These are phyloP conservation scores for Kradibia gibbosae DNA, from an alignment of 1,140 invertebrate genomes.

Conservation along the genomic window DNA sequence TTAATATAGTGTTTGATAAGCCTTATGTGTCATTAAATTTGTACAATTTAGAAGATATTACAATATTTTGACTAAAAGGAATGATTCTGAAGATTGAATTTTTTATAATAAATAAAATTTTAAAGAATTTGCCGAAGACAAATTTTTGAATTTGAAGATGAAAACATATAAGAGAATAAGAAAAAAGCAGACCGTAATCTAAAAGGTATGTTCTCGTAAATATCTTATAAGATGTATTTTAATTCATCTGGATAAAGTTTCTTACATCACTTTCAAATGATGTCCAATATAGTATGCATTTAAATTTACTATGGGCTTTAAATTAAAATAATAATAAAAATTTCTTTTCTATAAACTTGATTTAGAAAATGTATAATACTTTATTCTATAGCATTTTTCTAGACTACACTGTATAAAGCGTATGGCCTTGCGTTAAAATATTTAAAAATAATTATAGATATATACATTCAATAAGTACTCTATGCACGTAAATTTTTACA, in stretches of 20 bases:
- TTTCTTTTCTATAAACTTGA: too few species aligned
- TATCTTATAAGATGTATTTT: not conserved
- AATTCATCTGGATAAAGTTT: not conserved
- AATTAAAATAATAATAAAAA: too few species aligned
- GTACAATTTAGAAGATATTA: not conserved
- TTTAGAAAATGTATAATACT: too few species aligned
- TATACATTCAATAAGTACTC: too few species aligned
- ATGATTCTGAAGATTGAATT: not conserved
- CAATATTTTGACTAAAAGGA: not conserved
- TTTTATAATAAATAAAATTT: not conserved
- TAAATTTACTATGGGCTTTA: not conserved
- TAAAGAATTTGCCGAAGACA: not conserved
- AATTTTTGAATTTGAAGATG: not conserved
- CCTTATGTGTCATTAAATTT: not conserved
- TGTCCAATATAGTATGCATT: not conserved
- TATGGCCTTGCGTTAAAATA: too few species aligned
- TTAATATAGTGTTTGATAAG: not conserved
- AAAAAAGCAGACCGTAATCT: constrained; percentile 2
- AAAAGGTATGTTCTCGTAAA: not conserved
- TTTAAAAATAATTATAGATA: too few species aligned
- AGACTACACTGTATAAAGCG: too few species aligned
- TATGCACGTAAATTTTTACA: too few species aligned
- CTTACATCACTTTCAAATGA: not conserved
- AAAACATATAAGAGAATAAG: not conserved
- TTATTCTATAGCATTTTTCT: too few species aligned